A percentile compares a stretch with the other conserved stretches of the same genome.
These are phyloP conservation scores for Tolypeutes matacus DNA, from an alignment of 2,797 vertebrate genomes.

Conservation along the genomic window DNA sequence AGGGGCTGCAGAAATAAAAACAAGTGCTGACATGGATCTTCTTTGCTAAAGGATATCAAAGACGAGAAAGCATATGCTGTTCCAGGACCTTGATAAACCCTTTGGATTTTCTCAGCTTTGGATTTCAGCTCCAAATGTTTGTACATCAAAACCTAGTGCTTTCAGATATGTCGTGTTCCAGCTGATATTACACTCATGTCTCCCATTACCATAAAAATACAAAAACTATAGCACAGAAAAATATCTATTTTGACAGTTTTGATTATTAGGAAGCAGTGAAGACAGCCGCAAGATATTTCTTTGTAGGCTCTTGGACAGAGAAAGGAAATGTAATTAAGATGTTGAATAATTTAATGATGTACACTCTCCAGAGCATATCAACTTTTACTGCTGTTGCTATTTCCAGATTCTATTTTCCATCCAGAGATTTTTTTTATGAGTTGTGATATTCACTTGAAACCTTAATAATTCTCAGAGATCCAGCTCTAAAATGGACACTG, in stretches of 20 bases:
- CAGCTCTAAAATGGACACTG: conserved; percentile 76
- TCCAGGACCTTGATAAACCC: neutral
- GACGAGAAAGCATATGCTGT: neutral
- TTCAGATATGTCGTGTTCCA: neutral
- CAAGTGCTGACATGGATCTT: neutral
- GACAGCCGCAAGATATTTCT: conserved; percentile 68
- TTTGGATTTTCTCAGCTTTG: neutral
- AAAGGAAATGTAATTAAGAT: conserved; percentile 76
- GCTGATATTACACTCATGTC: neutral
- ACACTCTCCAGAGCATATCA: conserved; percentile 81
- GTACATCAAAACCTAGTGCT: neutral
- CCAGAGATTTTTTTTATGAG: conserved; percentile 61
- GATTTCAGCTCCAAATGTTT: conserved; percentile 38
- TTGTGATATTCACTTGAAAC: conserved; percentile 82
- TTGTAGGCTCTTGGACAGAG: conserved; percentile 68
- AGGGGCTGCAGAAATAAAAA: neutral
- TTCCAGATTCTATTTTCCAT: conserved; percentile 83
- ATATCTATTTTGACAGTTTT: conserved; percentile 69
- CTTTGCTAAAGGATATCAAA: neutral
- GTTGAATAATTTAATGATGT: conserved; percentile 80
- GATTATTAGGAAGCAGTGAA: conserved; percentile 66
- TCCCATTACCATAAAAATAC: neutral
- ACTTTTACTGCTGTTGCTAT: conserved; percentile 83
- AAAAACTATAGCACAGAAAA: conserved; percentile 46
- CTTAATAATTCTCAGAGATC: conserved; percentile 70